Percentiles rank a stretch among this genome's conserved stretches.
Conservation (phyloP, 2,797 vertebrate species). For the Kryptolebias ocellatus region DNA sequence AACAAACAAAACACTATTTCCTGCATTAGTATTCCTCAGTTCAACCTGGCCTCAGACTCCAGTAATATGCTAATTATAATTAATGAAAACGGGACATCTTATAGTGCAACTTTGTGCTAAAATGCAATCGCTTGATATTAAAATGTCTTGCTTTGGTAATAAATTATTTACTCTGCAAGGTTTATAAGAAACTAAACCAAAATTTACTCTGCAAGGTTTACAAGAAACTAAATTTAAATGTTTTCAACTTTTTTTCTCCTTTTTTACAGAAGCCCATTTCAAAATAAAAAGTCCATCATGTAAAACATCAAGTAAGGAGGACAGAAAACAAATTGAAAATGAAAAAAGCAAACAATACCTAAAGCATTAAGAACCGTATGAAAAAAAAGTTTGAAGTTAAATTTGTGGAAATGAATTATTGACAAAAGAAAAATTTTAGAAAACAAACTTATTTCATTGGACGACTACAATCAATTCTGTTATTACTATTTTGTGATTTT, state of each 20-base stretch:
- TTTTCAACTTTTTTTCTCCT: neutral
- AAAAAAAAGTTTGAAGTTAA: neutral
- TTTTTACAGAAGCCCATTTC: neutral
- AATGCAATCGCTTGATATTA: too few relatives aligned
- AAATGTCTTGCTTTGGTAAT: too few relatives aligned
- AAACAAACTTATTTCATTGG: too few relatives aligned
- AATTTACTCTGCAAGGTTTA: too few relatives aligned
- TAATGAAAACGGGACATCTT: neutral
- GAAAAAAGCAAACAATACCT: too few relatives aligned
- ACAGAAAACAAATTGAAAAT: neutral
- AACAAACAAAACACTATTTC: slow-evolving; percentile 5
- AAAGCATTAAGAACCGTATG: too few relatives aligned
- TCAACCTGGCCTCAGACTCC: slow-evolving; percentile 14
- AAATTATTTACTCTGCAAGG: too few relatives aligned
- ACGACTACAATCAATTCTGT: too few relatives aligned
- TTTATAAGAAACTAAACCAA: too few relatives aligned
- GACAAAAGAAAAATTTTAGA: neutral
- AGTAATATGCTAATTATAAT: slow-evolving; percentile 17
- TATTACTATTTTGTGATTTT: too few relatives aligned
- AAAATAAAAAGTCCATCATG: neutral
- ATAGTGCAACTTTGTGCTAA: too few relatives aligned
- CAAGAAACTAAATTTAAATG: too few relatives aligned
- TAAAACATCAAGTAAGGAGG: neutral
- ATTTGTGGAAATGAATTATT: neutral
- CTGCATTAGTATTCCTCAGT: slow-evolving; percentile 9